Evolutionary conservation across 1,140 invertebrate species (phyloP), one percentile per base, ranked within the genome.

Genomic region (Pygmarrhopalites habei): DNA sequence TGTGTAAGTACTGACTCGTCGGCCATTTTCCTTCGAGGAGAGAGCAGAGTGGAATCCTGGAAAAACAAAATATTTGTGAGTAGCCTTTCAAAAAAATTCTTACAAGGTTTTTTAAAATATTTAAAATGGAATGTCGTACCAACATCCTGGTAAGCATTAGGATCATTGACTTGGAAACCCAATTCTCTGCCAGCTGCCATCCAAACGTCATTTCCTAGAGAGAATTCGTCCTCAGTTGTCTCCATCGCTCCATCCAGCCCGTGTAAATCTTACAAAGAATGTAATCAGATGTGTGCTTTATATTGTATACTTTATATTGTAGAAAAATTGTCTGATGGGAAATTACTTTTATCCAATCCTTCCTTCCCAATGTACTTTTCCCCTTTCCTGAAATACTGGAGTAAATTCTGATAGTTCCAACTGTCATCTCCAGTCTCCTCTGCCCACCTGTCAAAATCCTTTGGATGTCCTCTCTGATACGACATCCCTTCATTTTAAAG

Each of bases 171-270:
- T 21, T 44, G 19, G 57, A 30, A 57, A 3, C 49, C 52, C 5
- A 65, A 30, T 39, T 65, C 58, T n/a, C 35, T 19, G 1, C 64
- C 64, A 7, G 49, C 58, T n/a, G 28, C n/a, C 19, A 39, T 55
- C 29, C 30, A 62, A 43, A 32, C 15, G 3, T 21, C 5, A 21
- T 39, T 12, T 3, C 14, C 32, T 15, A 7, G 23, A 12, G 47
- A n/a, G 12, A 43, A 17, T 2, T 55, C 28, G n/a, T 4, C 28
- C 14, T 12, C 5, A 14, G 26, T 39, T 30, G 58, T 55, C 2
- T 39, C n/a, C 4, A 63, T 29, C n/a, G 17, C 10, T 5, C 61
- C 61, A 29, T 19, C 32, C 4, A 7, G 44, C 29, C 60, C 52
- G 23, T 58, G 39, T 2, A 30, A 21, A 7, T 4, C 43, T 26